Evolutionary conservation across 2,797 vertebrate genomes (phyloP).

Genomic region (Pangasius mekongensis): DNA sequence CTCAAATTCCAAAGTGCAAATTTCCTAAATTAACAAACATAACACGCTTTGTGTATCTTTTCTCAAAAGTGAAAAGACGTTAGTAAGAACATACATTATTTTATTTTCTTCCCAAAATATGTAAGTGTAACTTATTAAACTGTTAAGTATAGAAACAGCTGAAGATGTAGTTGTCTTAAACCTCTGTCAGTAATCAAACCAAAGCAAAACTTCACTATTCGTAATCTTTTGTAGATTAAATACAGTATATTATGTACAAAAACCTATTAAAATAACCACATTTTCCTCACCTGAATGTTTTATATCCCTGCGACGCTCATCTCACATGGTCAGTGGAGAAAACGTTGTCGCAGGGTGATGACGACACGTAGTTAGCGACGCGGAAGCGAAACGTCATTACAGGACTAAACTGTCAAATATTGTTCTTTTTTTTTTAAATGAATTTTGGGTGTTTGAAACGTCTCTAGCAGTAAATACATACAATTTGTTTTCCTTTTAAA

Average conservation of each 20-base stretch:
- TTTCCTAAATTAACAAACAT: background rate
- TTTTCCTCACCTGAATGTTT: background rate
- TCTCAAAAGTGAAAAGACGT: background rate
- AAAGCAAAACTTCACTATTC: background rate
- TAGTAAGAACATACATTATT: background rate
- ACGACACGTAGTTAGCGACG: background rate
- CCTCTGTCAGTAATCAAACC: background rate
- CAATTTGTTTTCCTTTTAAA: background rate
- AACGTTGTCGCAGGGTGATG: conserved; percentile 41
- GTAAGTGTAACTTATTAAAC: background rate
- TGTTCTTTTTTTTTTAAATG: background rate
- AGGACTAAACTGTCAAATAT: background rate
- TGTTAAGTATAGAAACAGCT: background rate
- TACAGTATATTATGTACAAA: background rate
- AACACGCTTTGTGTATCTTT: background rate
- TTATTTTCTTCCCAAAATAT: background rate
- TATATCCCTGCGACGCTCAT: background rate
- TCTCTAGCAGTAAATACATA: background rate
- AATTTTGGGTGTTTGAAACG: background rate
- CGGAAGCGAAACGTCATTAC: background rate
- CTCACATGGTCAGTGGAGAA: conserved; percentile 26
- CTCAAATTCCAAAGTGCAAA: background rate
- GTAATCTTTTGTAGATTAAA: background rate
- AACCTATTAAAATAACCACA: background rate
- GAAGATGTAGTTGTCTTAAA: background rate